A percentile compares a stretch with the other conserved stretches of the same genome.
Evolutionary conservation across 2,888 invertebrate genomes (phyloP).

Genomic region (Phragmatobia fuliginosa): DNA sequence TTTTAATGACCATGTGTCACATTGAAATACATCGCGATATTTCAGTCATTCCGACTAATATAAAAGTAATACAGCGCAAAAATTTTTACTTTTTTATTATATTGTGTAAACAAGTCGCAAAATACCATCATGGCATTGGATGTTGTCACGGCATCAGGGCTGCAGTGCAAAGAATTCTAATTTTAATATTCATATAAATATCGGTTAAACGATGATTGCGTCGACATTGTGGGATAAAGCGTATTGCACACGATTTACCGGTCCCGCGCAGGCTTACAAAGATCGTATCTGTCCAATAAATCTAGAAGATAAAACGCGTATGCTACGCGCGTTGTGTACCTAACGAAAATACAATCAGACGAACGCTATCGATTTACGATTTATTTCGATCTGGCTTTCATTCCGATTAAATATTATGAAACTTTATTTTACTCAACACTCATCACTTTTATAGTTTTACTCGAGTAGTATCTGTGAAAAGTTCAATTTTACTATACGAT

Average conservation of each 20-base stretch:
- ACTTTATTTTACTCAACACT: slow-evolving; percentile 53
- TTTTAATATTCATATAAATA: slow-evolving; percentile 49
- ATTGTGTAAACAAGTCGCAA: slow-evolving; percentile 36
- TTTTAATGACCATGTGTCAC: slow-evolving; percentile 25
- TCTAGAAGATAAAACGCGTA: slow-evolving; percentile 76
- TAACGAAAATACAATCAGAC: slow-evolving; percentile 65
- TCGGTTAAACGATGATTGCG: slow-evolving; percentile 46
- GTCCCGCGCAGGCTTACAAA: slow-evolving; percentile 69
- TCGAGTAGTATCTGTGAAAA: slow-evolving; percentile 38
- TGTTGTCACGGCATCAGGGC: slow-evolving; percentile 43
- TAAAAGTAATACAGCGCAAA: slow-evolving; percentile 24
- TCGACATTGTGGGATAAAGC: slow-evolving; percentile 61
- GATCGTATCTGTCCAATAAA: slow-evolving; percentile 83
- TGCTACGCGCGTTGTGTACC: slow-evolving; percentile 56
- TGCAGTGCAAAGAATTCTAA: slow-evolving; percentile 42
- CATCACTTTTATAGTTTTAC: slow-evolving; percentile 45
- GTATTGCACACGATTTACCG: slow-evolving; percentile 69
- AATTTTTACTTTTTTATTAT: slow-evolving; percentile 10
- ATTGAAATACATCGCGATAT: slow-evolving; percentile 35
- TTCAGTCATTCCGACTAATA: slow-evolving; percentile 17
- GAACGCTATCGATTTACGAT: slow-evolving; percentile 62
- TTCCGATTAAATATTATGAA: slow-evolving; percentile 58
- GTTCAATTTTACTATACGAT: slow-evolving; percentile 21
- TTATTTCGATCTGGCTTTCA: slow-evolving; percentile 59
- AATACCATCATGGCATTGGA: slow-evolving; percentile 35